phyloP scores from a whole-genome alignment of 2,113 vertebrate species.

The cattle (Bos taurus) region DNA sequence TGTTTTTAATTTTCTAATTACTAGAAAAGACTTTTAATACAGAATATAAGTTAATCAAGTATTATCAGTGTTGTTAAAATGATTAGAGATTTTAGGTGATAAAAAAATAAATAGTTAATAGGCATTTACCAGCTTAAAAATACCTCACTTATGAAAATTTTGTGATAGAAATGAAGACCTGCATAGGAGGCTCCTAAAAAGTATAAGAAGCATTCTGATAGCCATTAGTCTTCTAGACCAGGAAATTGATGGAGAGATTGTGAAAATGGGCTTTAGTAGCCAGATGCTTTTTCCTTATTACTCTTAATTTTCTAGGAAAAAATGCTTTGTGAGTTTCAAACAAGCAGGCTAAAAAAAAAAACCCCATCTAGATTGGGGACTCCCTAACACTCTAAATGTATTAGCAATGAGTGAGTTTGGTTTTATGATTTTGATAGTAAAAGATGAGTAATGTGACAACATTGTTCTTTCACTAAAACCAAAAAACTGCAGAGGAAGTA shows the following conservation, averaged over 20 bases:
- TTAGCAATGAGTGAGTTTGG: not conserved
- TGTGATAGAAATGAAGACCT: not conserved
- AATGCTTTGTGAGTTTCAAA: not conserved
- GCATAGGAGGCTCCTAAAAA: not conserved
- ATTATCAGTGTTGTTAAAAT: not conserved
- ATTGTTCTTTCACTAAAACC: not conserved
- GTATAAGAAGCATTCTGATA: not conserved
- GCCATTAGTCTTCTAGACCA: not conserved
- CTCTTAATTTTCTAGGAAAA: not conserved
- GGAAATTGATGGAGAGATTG: not conserved
- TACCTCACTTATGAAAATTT: not conserved
- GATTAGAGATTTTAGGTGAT: not conserved
- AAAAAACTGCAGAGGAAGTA: not conserved
- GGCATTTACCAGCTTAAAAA: not conserved
- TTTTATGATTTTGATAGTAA: slow-evolving; percentile 15
- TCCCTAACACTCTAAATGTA: not conserved
- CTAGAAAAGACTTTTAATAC: not conserved
- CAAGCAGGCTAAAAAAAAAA: not conserved
- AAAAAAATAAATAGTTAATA: not conserved
- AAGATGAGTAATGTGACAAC: slow-evolving; percentile 21
- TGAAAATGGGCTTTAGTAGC: not conserved
- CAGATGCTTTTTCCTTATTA: not conserved
- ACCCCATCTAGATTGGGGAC: not conserved
- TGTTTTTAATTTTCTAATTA: slow-evolving; percentile 21
- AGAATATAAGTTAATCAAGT: not conserved